Base-by-base conservation (phyloP, 2,797 vertebrate species). In the Danio tinwini region DNA sequence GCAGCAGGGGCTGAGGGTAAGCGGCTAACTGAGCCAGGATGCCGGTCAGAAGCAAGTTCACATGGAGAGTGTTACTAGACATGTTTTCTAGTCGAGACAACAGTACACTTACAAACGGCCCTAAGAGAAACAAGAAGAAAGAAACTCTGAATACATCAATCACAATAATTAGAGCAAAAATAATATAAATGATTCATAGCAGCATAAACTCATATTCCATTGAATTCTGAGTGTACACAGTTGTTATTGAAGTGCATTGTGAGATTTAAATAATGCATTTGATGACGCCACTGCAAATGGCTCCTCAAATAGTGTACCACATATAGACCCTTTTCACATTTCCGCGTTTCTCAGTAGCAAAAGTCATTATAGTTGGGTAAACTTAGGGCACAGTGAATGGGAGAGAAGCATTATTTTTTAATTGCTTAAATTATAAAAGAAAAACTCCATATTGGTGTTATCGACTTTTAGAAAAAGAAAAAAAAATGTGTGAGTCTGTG, bases 31-130 rank as follows among this genome's bases (percentile, higher is more conserved):
- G 97, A 11, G 96, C 96, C 86, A 99, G 89, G 90, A 99, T 98
- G 76, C 96, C 98, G 0, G 98, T 98, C 29, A 99, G 90, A 86
- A 99, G 85, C 90, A 99, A 82, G 90, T 99, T 99, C 6, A 98
- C 95, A 0, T 98, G 95, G 53, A 99, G 90, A 0, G 97, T 95
- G 88, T 99, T 99, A 16, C 96, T 94, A 87, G 96, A 88, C 98
- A 99, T 98, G 89, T 98, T 99, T 92, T 99, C 98, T 92, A 99
- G 93, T 67, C 98, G 98, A 0, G 98, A 99, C 81, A 99, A 84
- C 82, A 99, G 93, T 84, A 99, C 98, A 0, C 98, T 99, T 90
- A 99, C 92, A 85, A 99, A 99, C 0, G 98, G 98, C 56, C 98
- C 98, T 99, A 90, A 45, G 58, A 61, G 40, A 79, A 44, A 45